Conservation (phyloP, 2,888 invertebrate species). For the Drosophila anomalipes region DNA sequence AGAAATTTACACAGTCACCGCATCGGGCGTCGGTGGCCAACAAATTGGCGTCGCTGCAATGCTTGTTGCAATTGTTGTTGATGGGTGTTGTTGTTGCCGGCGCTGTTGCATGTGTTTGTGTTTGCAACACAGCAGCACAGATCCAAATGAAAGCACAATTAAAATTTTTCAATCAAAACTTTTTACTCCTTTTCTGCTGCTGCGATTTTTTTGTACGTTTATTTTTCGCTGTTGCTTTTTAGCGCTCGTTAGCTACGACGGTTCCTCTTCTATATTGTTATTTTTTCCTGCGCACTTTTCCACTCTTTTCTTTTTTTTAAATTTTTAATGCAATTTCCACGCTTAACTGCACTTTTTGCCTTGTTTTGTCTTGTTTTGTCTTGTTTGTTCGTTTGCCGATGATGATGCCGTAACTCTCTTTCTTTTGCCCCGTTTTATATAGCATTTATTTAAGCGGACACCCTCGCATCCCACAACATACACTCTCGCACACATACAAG, state of each 20-base stretch:
- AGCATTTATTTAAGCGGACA: slow-evolving; percentile 73
- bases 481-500: slow-evolving; percentile 21
- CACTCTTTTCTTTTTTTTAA: slow-evolving; percentile 51
- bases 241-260: slow-evolving; percentile 72
- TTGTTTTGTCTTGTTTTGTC: slow-evolving; percentile 48
- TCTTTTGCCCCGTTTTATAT: slow-evolving; percentile 50
- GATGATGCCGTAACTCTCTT: slow-evolving; percentile 10
- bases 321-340: slow-evolving; percentile 80
- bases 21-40: slow-evolving; percentile 45
- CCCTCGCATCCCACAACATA: slow-evolving; percentile 18
- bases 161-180: slow-evolving; percentile 78
- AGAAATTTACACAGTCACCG: slow-evolving; percentile 76
- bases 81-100: slow-evolving; percentile 32
- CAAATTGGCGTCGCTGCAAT: slow-evolving; percentile 45
- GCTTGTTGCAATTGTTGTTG: slow-evolving; percentile 41
- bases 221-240: slow-evolving; percentile 56
- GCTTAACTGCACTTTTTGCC: slow-evolving; percentile 74
- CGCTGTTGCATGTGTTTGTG: slow-evolving; percentile 35
- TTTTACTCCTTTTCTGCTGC: slow-evolving; percentile 54
- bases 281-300: slow-evolving; percentile 27
- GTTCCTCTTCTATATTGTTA: slow-evolving; percentile 33
- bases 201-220: slow-evolving; percentile 13
- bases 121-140: slow-evolving; percentile 41
- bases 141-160: slow-evolving; percentile 69
- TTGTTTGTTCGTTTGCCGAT: slow-evolving; percentile 43